Conservation (phyloP, 2,113 vertebrate species). For the Xyrauchen texanus region DNA sequence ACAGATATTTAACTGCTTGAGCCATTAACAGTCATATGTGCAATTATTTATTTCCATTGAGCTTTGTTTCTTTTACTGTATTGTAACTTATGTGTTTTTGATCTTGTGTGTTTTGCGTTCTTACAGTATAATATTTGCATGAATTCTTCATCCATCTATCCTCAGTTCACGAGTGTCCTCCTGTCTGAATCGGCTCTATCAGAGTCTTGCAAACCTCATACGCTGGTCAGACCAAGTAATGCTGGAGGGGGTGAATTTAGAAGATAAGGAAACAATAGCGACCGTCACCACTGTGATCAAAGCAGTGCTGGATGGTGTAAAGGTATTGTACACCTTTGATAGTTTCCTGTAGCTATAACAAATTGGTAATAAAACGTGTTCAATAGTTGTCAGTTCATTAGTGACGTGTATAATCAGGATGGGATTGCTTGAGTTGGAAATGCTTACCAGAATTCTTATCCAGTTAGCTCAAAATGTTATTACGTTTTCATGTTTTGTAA, state of each 20-base stretch:
- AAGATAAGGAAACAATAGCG: slow-evolving; percentile 82
- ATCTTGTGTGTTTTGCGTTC: neutral
- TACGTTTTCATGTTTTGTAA: neutral
- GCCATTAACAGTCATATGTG: too few species aligned
- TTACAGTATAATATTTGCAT: neutral
- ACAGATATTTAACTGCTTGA: too few species aligned
- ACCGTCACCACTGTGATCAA: slow-evolving; percentile 85
- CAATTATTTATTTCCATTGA: too few species aligned
- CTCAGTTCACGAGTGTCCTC: slow-evolving; percentile 82
- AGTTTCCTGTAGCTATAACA: too few species aligned
- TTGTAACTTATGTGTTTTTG: neutral
- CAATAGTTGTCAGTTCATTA: too few species aligned
- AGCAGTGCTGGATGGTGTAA: slow-evolving; percentile 87
- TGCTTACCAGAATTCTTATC: neutral
- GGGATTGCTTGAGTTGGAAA: neutral
- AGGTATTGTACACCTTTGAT: slow-evolving; percentile 71
- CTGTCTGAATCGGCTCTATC: slow-evolving; percentile 85
- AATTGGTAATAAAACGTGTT: too few species aligned
- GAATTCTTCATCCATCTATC: neutral
- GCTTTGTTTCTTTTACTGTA: too few species aligned
- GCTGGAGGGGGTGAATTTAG: slow-evolving; percentile 81
- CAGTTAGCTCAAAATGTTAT: neutral
- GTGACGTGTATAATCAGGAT: too few species aligned
- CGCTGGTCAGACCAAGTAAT: slow-evolving; percentile 91
- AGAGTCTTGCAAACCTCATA: slow-evolving; percentile 89